Evolutionary conservation across 1,140 invertebrate genomes (phyloP).

Genomic region (Eumaeus atala): DNA sequence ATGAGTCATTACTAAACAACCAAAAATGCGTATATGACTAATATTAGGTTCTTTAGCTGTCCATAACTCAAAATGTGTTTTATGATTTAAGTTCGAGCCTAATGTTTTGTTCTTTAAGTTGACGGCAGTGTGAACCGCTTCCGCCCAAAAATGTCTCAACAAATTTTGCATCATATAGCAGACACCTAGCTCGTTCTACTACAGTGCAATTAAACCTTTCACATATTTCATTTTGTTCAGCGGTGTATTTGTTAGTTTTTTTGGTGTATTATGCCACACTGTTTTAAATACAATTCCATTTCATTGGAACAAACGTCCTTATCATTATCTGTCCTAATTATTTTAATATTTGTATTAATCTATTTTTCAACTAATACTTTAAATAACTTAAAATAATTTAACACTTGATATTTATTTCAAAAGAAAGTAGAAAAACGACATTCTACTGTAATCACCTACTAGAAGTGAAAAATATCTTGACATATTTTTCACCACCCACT

Average conservation of each 20-base stretch:
- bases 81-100: no score
- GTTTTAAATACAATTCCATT: slow-evolving; percentile 21
- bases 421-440: slow-evolving; percentile 1
- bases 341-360: slow-evolving; percentile 28
- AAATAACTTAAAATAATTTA: slow-evolving; percentile 39
- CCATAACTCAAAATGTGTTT: no score
- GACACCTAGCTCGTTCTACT: slow-evolving; percentile 14
- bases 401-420: slow-evolving; percentile 29
- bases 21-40: background rate
- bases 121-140: background rate
- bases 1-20: slow-evolving; percentile 11
- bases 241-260: slow-evolving; percentile 14
- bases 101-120: no score
- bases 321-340: no score
- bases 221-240: slow-evolving; percentile 13
- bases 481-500: background rate
- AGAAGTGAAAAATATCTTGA: slow-evolving; percentile 3
- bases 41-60: no score
- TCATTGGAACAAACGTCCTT: no score
- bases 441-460: slow-evolving; percentile 1
- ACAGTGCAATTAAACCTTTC: slow-evolving; percentile 16
- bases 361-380: slow-evolving; percentile 43
- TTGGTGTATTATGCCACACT: slow-evolving; percentile 45
- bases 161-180: slow-evolving; percentile 8
- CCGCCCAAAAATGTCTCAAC: slow-evolving; percentile 14